Evolutionary conservation across 2,113 vertebrate genomes (phyloP).

Genomic region (Sinosuthora webbiana): DNA sequence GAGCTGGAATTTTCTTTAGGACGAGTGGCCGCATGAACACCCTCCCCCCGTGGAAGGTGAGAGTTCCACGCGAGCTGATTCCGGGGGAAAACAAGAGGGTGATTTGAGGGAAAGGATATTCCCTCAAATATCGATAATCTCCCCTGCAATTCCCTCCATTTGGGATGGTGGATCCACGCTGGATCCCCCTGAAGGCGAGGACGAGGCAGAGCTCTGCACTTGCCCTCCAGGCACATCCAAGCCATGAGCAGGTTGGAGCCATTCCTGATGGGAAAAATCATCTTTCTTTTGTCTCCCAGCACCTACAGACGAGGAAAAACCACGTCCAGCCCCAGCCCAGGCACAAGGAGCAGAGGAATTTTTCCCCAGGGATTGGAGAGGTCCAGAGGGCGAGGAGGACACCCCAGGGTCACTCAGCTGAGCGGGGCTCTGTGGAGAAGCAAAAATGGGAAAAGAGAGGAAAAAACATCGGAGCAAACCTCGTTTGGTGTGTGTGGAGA

Average conservation of each 20-base stretch:
- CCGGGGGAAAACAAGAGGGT: neutral
- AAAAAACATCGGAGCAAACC: neutral
- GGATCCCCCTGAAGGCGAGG: neutral
- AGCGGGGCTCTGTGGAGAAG: neutral
- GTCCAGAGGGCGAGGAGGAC: neutral
- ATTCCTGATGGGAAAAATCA: neutral
- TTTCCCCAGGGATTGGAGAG: neutral
- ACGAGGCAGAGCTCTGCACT: neutral
- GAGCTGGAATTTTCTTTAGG: constrained; percentile 12
- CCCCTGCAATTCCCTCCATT: neutral
- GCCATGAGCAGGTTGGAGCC: neutral
- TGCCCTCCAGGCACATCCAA: neutral
- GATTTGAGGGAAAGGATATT: neutral
- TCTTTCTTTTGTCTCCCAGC: neutral
- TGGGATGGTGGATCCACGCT: neutral
- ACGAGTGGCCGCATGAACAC: neutral
- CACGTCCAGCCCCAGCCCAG: fast-evolving
- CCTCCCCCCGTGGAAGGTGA: neutral
- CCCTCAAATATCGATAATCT: neutral
- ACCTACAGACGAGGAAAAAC: neutral
- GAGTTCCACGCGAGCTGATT: neutral
- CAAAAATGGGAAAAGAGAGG: neutral
- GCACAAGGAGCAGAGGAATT: neutral
- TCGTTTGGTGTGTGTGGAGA: neutral
- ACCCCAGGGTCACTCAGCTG: neutral